Evolutionary conservation across 2,888 invertebrate genomes (phyloP).

Genomic region (Cataglyphis livida): DNA sequence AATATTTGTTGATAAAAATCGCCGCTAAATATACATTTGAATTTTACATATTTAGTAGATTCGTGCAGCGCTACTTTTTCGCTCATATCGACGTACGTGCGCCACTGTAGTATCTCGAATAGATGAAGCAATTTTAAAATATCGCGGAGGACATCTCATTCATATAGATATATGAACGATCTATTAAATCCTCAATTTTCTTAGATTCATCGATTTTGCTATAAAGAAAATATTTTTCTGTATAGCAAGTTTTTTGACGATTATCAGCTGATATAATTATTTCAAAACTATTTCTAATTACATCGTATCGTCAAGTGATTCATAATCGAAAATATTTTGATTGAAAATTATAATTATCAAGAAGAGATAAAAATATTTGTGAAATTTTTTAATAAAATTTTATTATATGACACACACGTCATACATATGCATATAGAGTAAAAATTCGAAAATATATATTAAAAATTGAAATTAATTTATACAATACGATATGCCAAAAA

Average conservation of each 20-base stretch:
- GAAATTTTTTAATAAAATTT: not conserved
- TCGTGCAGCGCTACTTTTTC: not conserved
- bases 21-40: not conserved
- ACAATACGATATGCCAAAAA: not conserved
- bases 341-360: not conserved
- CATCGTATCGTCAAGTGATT: not conserved
- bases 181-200: not conserved
- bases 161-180: conserved; percentile 29
- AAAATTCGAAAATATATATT: not conserved
- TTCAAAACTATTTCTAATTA: not conserved
- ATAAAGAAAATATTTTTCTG: not conserved
- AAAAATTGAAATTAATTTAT: too few species aligned
- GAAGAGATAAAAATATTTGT: not conserved
- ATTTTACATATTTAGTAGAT: not conserved
- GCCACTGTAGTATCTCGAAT: not conserved
- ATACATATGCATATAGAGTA: too few species aligned
- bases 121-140: conserved; percentile 10
- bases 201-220: not conserved
- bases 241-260: not conserved
- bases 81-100: not conserved
- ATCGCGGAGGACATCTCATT: not conserved
- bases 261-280: conserved; percentile 1
- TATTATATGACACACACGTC: too few species aligned
- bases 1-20: conserved; percentile 14
- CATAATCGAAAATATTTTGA: not conserved